Evolutionary conservation across 1,140 invertebrate species (phyloP).

Genomic region (Doryteuthis pealeii): DNA sequence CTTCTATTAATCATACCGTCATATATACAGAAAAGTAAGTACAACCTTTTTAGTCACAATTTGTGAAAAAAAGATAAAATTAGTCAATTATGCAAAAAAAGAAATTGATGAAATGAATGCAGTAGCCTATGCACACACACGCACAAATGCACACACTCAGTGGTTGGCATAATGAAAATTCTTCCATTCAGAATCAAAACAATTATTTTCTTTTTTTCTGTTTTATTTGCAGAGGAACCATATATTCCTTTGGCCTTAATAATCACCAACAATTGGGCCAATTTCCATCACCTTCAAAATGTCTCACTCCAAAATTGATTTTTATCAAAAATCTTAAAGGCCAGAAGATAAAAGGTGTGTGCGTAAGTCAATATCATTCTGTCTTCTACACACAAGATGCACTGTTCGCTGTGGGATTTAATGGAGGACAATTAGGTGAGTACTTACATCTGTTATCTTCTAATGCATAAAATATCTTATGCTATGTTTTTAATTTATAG

Average conservation of each 20-base stretch:
- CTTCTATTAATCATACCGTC: conserved; percentile 69
- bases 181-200: no score
- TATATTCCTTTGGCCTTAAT: conserved; percentile 71
- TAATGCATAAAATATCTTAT: no score
- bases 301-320: conserved; percentile 62
- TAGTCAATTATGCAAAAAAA: no score
- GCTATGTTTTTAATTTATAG: no score
- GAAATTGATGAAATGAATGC: no score
- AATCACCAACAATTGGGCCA: conserved; percentile 69
- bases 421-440: conserved; percentile 73
- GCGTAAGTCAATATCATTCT: conserved; percentile 70
- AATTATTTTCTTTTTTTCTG: neutral
- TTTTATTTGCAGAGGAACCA: conserved; percentile 56
- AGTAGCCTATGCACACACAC: neutral
- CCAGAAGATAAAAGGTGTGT: conserved; percentile 62
- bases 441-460: no score
- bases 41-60: no score
- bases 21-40: conserved; percentile 67
- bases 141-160: neutral
- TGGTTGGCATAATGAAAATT: no score
- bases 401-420: conserved; percentile 72
- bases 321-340: conserved; percentile 16
- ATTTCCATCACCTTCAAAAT: conserved; percentile 61
- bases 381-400: conserved; percentile 67
- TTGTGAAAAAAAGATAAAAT: no score